These are phyloP conservation scores for Cercocebus atys DNA, from an alignment of 2,113 vertebrate genomes.

Conservation along the genomic window DNA sequence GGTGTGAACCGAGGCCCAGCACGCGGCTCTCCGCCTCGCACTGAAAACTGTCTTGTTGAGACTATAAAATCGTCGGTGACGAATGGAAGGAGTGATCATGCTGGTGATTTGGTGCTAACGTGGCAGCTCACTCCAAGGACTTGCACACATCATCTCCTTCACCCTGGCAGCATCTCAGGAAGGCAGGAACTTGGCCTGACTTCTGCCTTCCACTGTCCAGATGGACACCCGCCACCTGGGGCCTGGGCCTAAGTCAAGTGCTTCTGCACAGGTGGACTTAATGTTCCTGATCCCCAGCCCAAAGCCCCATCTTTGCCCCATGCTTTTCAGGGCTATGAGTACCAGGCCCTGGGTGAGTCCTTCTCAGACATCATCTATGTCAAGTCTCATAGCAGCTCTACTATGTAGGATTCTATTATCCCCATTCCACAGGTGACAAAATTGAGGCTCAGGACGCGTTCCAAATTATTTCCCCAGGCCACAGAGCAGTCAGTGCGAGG, in stretches of 20 bases:
- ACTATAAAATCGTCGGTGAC: not conserved
- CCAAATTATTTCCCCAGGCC: not conserved
- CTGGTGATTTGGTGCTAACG: not conserved
- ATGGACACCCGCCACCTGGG: not conserved
- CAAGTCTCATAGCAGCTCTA: not conserved
- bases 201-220: not conserved
- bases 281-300: fast-evolving
- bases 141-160: fast-evolving
- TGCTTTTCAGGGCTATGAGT: not conserved
- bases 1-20: not conserved
- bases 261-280: fast-evolving
- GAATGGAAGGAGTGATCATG: not conserved
- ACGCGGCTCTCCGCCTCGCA: not conserved
- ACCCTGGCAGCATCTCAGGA: not conserved
- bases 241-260: too few species aligned
- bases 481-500: too few species aligned
- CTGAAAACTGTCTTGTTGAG: not conserved
- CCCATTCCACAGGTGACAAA: not conserved
- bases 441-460: not conserved
- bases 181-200: not conserved
- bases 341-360: not conserved
- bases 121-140: not conserved
- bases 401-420: too few species aligned
- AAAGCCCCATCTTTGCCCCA: not conserved
- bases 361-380: not conserved